These are phyloP conservation scores for Anadara kagoshimensis DNA, from an alignment of 1,140 invertebrate species.

Conservation along the genomic window DNA sequence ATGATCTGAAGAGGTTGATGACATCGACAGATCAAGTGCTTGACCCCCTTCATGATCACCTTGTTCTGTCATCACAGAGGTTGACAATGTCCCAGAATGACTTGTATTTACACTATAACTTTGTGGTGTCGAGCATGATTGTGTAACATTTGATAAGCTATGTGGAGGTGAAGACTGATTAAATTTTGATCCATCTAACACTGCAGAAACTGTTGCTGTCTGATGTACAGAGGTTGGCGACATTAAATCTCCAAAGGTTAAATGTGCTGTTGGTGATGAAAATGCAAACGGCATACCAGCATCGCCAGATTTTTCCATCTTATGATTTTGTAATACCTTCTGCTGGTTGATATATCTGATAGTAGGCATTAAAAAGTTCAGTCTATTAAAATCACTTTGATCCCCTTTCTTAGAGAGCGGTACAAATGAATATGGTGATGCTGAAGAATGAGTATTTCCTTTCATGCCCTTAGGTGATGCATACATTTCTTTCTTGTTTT, in stretches of 20 bases:
- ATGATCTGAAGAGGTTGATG: background rate
- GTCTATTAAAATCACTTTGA: slow-evolving; percentile 36
- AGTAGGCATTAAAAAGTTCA: slow-evolving; percentile 41
- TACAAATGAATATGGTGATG: slow-evolving; percentile 31
- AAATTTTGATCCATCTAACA: too few species aligned
- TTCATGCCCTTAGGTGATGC: background rate
- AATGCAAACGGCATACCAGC: slow-evolving; percentile 22
- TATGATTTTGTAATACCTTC: slow-evolving; percentile 36
- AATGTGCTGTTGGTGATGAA: slow-evolving; percentile 12
- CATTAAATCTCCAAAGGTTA: slow-evolving; percentile 38
- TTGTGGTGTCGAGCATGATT: too few species aligned
- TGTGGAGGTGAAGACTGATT: too few species aligned
- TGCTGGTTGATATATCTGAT: slow-evolving; percentile 43
- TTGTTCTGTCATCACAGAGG: too few species aligned
- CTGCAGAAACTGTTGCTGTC: background rate
- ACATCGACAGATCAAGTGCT: slow-evolving; percentile 8
- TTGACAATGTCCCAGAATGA: too few species aligned
- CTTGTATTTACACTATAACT: too few species aligned
- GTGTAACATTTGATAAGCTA: too few species aligned
- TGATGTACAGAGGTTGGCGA: slow-evolving; percentile 7
- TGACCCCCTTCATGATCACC: background rate
- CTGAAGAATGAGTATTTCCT: background rate
- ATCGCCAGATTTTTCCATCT: slow-evolving; percentile 9
- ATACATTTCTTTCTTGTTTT: slow-evolving; percentile 25
- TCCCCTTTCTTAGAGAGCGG: slow-evolving; percentile 24